Evolutionary conservation across 2,797 vertebrate genomes (phyloP).

Genomic region (Gobio occitaniae): DNA sequence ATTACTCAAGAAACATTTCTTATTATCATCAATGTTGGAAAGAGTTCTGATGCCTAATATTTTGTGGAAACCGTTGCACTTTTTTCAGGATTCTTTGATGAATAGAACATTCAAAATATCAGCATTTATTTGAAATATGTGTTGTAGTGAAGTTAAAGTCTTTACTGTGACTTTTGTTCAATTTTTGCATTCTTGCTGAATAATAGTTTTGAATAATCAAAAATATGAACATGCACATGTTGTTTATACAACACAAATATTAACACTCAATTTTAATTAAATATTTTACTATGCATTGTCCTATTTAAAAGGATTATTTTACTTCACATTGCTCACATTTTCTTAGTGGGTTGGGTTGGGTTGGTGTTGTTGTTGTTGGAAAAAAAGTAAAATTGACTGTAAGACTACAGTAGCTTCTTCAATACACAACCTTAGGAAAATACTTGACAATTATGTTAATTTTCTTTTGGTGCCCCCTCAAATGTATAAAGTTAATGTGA

Average conservation of each 20-base stretch:
- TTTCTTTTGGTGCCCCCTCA: not conserved
- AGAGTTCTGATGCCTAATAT: not conserved
- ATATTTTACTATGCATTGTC: not conserved
- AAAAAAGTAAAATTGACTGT: too few species aligned
- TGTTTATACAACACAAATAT: not conserved
- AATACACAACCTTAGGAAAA: not conserved
- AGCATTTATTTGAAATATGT: not conserved
- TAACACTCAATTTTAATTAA: not conserved
- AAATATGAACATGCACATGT: not conserved
- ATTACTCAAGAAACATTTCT: not conserved
- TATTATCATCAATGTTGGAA: not conserved
- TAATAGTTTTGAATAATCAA: too few species aligned
- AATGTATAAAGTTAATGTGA: not conserved
- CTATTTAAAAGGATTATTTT: not conserved
- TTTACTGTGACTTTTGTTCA: too few species aligned
- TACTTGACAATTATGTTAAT: not conserved
- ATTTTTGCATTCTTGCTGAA: too few species aligned
- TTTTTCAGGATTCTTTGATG: not conserved
- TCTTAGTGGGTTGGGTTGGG: not conserved
- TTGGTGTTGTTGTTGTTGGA: too few species aligned
- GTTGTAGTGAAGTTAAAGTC: too few species aligned
- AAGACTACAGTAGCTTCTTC: too few species aligned
- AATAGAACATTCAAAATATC: not conserved
- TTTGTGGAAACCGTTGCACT: not conserved
- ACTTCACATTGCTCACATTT: not conserved